Evolutionary conservation across 2,113 vertebrate genomes (phyloP).

Genomic region (Cercocebus atys): DNA sequence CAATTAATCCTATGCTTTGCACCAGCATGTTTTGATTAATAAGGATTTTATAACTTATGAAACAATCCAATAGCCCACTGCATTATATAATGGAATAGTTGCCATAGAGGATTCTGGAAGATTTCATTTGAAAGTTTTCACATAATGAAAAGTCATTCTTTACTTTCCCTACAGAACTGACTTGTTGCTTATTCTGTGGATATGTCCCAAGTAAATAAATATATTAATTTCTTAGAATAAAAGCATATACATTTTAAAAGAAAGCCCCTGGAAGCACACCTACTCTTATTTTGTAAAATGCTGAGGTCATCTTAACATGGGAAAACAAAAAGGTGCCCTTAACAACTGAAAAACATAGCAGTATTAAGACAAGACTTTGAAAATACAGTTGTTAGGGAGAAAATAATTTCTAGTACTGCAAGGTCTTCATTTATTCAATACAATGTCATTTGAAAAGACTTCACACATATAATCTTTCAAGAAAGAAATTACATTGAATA

Average conservation of each 20-base stretch:
- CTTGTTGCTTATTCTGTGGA: neutral
- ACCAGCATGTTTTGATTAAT: slow-evolving; percentile 59
- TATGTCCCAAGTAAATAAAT: slow-evolving; percentile 27
- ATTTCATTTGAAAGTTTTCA: slow-evolving; percentile 37
- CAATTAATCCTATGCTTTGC: slow-evolving; percentile 59
- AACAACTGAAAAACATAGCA: neutral
- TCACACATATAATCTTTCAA: slow-evolving; percentile 44
- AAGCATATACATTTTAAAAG: slow-evolving; percentile 9
- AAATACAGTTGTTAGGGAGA: neutral
- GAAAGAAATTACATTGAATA: slow-evolving; percentile 67
- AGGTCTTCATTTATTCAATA: slow-evolving; percentile 53
- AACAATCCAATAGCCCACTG: slow-evolving; percentile 27
- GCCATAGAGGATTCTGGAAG: neutral
- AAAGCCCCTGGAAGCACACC: neutral
- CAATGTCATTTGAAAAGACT: slow-evolving; percentile 65
- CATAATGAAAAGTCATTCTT: neutral
- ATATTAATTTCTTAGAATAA: slow-evolving; percentile 40
- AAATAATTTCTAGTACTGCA: neutral
- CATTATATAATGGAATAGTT: neutral
- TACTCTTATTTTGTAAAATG: slow-evolving; percentile 35
- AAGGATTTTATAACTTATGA: slow-evolving; percentile 61
- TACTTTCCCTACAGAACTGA: neutral
- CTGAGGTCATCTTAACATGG: neutral
- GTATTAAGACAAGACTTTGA: neutral
- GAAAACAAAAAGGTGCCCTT: neutral